Evolutionary conservation across 2,113 vertebrate species (phyloP).

Genomic region (Arenaria interpres): DNA sequence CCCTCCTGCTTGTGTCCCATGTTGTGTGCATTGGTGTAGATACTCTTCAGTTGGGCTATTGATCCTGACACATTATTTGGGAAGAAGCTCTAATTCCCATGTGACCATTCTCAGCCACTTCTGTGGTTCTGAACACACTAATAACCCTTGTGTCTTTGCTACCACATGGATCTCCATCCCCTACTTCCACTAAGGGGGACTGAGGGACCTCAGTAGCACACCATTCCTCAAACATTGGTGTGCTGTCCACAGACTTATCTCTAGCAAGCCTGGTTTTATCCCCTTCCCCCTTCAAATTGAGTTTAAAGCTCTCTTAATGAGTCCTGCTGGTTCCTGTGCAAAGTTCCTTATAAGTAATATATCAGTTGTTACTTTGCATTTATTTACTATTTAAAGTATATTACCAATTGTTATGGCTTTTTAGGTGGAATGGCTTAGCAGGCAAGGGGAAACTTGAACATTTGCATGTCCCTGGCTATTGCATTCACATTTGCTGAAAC

Average conservation of each 20-base stretch:
- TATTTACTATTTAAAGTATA: background rate
- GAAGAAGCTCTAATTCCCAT: background rate
- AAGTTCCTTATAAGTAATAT: background rate
- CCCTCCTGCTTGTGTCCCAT: background rate
- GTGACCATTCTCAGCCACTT: background rate
- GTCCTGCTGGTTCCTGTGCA: background rate
- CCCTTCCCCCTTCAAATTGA: background rate
- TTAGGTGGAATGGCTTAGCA: background rate
- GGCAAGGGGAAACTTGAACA: background rate
- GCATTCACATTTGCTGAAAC: background rate
- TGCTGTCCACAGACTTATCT: background rate
- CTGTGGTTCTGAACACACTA: background rate
- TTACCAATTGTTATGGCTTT: rapidly evolving
- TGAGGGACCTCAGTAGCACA: background rate
- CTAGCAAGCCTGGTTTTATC: background rate
- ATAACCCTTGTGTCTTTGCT: background rate
- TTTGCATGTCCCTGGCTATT: background rate
- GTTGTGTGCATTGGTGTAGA: background rate
- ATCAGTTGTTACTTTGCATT: background rate
- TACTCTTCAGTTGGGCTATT: background rate
- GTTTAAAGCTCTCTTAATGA: background rate
- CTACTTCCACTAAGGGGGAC: background rate
- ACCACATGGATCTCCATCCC: background rate
- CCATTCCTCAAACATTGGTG: background rate
- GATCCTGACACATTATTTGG: background rate